These are phyloP conservation scores for Lycaon pictus DNA, from an alignment of 2,113 vertebrate species.

Conservation along the genomic window DNA sequence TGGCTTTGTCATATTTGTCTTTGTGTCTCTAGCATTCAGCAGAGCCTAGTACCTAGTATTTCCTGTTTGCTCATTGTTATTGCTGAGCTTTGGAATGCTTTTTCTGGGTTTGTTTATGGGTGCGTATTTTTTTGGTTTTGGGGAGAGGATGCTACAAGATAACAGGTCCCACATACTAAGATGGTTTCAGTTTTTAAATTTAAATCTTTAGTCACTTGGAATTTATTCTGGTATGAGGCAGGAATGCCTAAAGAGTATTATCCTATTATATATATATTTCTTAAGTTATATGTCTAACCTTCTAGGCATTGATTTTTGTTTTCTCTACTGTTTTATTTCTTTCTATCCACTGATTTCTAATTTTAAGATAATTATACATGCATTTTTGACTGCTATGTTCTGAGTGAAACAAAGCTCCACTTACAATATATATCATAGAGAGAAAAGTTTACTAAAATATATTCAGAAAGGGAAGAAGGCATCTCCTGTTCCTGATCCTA, in stretches of 20 bases:
- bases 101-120: background rate
- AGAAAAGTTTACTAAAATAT: background rate
- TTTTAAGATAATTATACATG: slow-evolving; percentile 35
- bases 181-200: background rate
- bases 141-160: background rate
- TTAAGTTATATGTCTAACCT: background rate
- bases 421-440: background rate
- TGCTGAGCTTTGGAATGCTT: background rate
- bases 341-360: background rate
- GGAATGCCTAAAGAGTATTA: background rate
- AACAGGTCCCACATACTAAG: background rate
- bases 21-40: background rate
- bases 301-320: background rate
- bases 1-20: background rate
- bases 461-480: background rate
- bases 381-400: background rate
- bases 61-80: background rate
- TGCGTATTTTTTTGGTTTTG: background rate
- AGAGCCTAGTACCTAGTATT: background rate
- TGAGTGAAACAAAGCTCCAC: background rate
- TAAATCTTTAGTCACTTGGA: background rate
- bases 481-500: background rate
- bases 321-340: background rate
- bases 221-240: background rate
- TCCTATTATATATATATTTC: background rate